phyloP scores from a whole-genome alignment of 2,888 invertebrate genomes.

The Oscheius sp. region DNA sequence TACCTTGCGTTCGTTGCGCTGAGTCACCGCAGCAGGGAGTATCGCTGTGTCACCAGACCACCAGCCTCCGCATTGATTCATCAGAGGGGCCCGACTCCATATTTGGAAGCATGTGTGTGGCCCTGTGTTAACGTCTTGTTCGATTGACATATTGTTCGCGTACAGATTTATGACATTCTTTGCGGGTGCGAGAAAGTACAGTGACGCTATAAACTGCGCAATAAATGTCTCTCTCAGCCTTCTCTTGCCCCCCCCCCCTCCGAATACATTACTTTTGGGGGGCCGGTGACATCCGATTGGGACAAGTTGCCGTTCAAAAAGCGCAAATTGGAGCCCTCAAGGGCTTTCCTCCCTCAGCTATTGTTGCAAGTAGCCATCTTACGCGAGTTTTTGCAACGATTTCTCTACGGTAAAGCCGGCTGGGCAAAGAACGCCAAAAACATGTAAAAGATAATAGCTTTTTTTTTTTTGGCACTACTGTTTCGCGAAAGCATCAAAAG shows the following conservation, averaged over 20 bases:
- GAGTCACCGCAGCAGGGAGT: constrained; percentile 30
- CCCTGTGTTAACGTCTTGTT: no score
- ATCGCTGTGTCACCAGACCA: constrained; percentile 25
- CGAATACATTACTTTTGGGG: constrained; percentile 18
- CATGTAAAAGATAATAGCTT: no score
- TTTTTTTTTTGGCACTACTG: no score
- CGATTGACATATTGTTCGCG: no score
- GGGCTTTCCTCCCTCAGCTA: constrained; percentile 12
- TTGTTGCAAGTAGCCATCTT: constrained; percentile 14
- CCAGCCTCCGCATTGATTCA: constrained; percentile 30
- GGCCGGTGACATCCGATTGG: constrained; percentile 3
- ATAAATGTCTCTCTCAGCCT: background rate
- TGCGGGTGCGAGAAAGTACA: constrained; percentile 4
- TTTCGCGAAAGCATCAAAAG: no score
- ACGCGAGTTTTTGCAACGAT: background rate
- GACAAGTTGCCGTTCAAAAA: constrained; percentile 20
- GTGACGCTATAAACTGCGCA: background rate
- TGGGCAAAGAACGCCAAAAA: no score
- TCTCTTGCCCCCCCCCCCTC: no score
- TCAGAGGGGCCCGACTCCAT: constrained; percentile 9
- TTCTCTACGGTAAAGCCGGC: no score
- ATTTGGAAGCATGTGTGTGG: background rate
- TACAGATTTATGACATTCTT: constrained; percentile 6
- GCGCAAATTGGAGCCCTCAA: constrained; percentile 26
- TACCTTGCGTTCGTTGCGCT: constrained; percentile 30